These are phyloP conservation scores for Coluber constrictor DNA, from an alignment of 2,797 vertebrate species.

Conservation along the genomic window DNA sequence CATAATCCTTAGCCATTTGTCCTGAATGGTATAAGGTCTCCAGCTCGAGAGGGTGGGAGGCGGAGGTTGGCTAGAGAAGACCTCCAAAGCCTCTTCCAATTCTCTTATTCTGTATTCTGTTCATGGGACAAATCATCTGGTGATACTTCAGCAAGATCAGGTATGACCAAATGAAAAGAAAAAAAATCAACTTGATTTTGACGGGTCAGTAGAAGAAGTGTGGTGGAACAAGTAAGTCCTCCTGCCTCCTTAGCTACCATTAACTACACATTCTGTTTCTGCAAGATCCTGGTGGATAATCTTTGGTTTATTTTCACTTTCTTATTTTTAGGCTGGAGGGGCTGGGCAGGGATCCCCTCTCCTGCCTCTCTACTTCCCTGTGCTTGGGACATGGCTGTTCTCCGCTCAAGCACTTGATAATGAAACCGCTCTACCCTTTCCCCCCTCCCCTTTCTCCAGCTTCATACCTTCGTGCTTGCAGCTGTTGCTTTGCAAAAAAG, in stretches of 20 bases:
- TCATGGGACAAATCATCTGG: neutral
- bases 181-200: neutral
- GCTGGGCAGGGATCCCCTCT: too few species aligned
- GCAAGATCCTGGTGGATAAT: neutral
- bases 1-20: neutral
- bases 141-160: neutral
- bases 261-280: neutral
- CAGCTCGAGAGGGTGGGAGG: too few species aligned
- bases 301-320: neutral
- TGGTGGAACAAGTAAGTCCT: too few species aligned
- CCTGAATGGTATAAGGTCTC: too few species aligned
- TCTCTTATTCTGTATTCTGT: too few species aligned
- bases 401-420: neutral
- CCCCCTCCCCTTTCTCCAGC: too few species aligned
- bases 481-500: neutral
- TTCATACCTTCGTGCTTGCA: neutral
- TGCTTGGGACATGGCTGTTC: too few species aligned
- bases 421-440: neutral
- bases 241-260: neutral
- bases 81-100: too few species aligned
- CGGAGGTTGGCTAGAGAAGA: too few species aligned
- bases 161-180: neutral
- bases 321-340: neutral
- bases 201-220: too few species aligned
- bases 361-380: neutral